Conservation (phyloP, 2,113 vertebrate genomes). For the Aspidoscelis tigris region DNA sequence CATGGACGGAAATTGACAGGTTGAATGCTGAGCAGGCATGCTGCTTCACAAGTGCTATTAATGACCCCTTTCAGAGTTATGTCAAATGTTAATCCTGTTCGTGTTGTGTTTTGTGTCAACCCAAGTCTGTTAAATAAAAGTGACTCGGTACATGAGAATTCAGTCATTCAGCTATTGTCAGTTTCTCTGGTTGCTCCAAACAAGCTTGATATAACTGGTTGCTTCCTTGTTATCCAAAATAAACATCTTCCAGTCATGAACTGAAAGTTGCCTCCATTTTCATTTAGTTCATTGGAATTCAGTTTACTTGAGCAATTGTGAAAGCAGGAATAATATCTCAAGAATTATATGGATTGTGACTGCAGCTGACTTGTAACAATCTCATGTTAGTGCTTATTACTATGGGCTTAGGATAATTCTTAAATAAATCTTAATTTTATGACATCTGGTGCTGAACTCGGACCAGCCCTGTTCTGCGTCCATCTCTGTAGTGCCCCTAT, state of each 20-base stretch:
- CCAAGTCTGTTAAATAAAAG: neutral
- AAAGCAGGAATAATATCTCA: no score
- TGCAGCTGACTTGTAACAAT: no score
- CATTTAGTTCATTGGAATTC: no score
- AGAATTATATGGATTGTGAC: no score
- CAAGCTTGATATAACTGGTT: neutral
- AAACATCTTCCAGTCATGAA: neutral
- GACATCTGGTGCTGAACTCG: no score
- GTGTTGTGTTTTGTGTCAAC: neutral
- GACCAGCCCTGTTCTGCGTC: no score
- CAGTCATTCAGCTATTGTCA: neutral
- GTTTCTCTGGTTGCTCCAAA: neutral
- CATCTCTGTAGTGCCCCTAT: no score
- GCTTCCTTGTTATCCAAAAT: neutral
- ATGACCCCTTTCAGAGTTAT: neutral
- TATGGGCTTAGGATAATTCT: neutral
- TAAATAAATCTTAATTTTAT: neutral
- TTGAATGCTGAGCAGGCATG: neutral
- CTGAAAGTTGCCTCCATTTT: no score
- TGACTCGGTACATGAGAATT: neutral
- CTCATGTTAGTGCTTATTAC: no score
- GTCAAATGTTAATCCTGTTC: neutral
- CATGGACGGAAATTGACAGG: neutral
- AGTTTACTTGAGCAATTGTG: no score
- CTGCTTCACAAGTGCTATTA: neutral